phyloP scores from a whole-genome alignment of 2,113 vertebrate genomes.

The human region DNA sequence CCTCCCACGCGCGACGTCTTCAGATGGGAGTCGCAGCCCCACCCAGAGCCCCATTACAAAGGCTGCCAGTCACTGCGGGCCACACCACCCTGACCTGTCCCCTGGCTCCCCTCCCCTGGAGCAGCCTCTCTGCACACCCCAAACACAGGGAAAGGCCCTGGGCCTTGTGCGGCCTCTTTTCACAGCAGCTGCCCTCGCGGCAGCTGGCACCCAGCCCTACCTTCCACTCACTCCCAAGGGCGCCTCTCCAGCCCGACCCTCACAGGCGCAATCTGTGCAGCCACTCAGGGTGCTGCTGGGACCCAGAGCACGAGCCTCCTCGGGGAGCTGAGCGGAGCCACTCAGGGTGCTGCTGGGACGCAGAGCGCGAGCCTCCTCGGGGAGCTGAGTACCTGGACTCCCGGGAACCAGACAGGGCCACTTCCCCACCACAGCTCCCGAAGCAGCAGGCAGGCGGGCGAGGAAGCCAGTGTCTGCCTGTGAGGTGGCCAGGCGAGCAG shows the following conservation, averaged over 20 bases:
- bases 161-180: neutral
- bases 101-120: neutral
- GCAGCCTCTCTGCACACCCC: neutral
- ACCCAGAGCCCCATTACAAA: neutral
- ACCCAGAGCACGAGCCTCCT: no score
- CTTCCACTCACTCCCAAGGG: neutral
- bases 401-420: neutral
- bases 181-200: no score
- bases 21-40: neutral
- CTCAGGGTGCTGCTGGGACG: neutral
- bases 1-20: neutral
- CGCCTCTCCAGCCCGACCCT: neutral
- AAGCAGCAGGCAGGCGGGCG: neutral
- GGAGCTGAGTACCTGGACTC: neutral
- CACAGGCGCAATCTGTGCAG: neutral
- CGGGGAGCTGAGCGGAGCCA: neutral
- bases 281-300: neutral
- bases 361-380: no score
- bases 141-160: neutral
- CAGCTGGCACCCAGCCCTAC: neutral
- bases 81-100: neutral
- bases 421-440: neutral
- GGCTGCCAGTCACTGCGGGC: neutral
- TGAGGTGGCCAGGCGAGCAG: neutral
- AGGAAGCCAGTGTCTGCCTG: neutral